Evolutionary conservation across 92 coral and sea anemone genomes (phyloP), one percentile per base, ranked within the genome.

Genomic region (Palythoa grandiflora): DNA sequence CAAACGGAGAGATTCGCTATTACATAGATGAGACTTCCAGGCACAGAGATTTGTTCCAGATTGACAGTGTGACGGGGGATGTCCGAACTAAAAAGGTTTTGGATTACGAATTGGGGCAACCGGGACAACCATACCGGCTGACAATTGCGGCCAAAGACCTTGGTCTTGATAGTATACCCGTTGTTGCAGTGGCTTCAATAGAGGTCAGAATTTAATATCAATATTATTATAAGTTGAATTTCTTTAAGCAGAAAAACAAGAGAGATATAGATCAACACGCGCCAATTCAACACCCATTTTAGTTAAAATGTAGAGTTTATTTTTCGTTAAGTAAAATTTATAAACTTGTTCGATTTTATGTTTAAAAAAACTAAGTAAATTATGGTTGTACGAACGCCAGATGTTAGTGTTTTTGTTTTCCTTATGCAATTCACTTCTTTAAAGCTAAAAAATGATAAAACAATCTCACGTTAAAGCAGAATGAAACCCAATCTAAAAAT

Each of bases 131-230:
- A 51, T 95, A 95, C 66, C 94, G 88, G 7, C 72, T 95, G 3
- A 88, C 90, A 17, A 91, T 95, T 21, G 88, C 91, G 44, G 98
- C 98, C 4, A 87, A 75, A 50, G 98, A 95, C 77, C 95, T 86
- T 21, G 98, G 98, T 0, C 94, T 96, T 1, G 98, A 95, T 83
- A 91, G 96, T 44, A 95, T 93, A 19, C 96, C 94, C 3, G 79
- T 90, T 16, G 88, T 77, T 28, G 92, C 98, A 16, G 84, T 88
- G 11, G 85, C 92, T 16, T 91, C 91, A 11, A 83, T 95, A 17
- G 84, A 95, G 98, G 98, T 95, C 83, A 80, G 98, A 63, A 81
- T 48, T 81, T 47, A 68, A 21, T 81, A 81, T 66, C 86, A 81
- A 66, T 66, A 81, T 81, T 66, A 66, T 81, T 16, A 54, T 48